These are phyloP conservation scores for Zaprionus vittiger DNA, from an alignment of 1,140 invertebrate species.

Conservation along the genomic window DNA sequence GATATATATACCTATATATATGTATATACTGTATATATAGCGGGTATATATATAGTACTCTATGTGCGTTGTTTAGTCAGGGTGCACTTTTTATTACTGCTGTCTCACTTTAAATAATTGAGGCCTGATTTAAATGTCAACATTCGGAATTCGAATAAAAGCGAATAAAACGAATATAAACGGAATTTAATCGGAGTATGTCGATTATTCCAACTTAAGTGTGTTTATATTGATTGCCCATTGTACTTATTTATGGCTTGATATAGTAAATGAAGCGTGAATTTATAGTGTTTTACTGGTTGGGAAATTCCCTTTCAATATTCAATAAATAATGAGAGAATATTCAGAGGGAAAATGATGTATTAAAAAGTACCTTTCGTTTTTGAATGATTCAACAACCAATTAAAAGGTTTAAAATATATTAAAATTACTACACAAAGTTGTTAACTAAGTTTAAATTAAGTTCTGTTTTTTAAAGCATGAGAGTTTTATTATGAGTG, in stretches of 20 bases:
- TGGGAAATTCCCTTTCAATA: neutral
- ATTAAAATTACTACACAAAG: no score
- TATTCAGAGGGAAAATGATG: no score
- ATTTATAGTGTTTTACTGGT: neutral
- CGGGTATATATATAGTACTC: conserved; percentile 2
- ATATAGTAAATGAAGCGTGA: neutral
- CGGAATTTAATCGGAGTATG: neutral
- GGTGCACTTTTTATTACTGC: conserved; percentile 14
- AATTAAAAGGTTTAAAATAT: no score
- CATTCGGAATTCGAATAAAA: conserved; percentile 28
- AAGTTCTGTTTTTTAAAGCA: no score
- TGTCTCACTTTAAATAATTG: conserved; percentile 70
- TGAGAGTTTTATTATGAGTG: no score
- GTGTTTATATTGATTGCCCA: neutral
- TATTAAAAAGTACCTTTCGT: no score
- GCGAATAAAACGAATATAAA: neutral
- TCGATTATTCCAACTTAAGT: neutral
- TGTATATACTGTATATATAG: neutral
- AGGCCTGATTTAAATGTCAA: conserved; percentile 75
- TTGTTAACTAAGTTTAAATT: no score
- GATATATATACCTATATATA: conserved; percentile 28
- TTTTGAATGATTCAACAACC: no score
- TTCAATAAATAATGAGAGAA: neutral
- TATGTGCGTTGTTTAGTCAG: conserved; percentile 26
- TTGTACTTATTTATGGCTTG: neutral